Evolutionary conservation across 2,797 vertebrate genomes (phyloP), one percentile per base, ranked within the genome.

Genomic region (Sebastes minor): DNA sequence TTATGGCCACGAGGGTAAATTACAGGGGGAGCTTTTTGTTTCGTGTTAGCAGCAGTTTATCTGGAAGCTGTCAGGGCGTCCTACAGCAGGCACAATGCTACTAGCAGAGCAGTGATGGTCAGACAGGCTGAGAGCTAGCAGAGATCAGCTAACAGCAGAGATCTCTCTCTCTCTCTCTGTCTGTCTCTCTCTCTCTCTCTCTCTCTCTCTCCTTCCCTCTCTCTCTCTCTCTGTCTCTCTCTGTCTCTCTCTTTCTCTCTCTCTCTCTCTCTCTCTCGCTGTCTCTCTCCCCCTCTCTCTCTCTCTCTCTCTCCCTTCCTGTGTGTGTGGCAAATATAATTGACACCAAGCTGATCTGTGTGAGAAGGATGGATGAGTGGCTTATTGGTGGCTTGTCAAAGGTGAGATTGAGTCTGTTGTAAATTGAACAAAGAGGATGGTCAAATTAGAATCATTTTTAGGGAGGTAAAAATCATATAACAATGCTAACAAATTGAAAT

Each of bases 71-170:
- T 74, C 59, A 61, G 4, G 56, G 25, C 46, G 46, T 28, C 30
- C 63, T 22, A 23, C 35, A 63, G 13, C 8, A 16, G 71, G 64
- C 57, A 9, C 35, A 38, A 38, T 38, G 35, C 1, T 6, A 70
- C 74, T 87, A 85, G 42, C 85, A 57, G 75, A 69, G 87, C 33
- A 35, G 33, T 35, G 33, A 85, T 87, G 85, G 57, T 78, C 72
- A 46, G 35, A 38, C 35, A 38, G 80, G 52, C 49, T 75, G 3
- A 1, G 56, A 32, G 85, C 77, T 88, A 91, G 82, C 85, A 62
- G 23, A 76, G 74, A 78, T 23, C 60, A 28, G 85, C 91, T 91
- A 91, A 68, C 68, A 78, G 61, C 72, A 20, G 46, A 49, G 46
- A 20, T 1, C 35, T 14, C 4, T 38, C 35, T 38, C 13, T 38